Conservation (phyloP, 2,888 invertebrate genomes). For the Coenonympha glycerion region DNA sequence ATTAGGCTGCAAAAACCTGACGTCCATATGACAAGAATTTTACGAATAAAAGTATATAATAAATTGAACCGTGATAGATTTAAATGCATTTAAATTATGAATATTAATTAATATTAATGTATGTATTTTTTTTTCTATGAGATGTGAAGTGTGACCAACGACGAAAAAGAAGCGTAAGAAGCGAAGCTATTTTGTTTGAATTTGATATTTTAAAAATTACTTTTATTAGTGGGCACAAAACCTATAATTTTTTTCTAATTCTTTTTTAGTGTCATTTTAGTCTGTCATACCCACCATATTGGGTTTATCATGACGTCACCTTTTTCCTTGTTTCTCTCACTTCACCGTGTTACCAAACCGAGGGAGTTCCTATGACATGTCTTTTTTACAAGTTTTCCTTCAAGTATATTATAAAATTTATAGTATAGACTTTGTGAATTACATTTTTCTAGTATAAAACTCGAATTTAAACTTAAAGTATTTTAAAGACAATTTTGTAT, state of each 20-base stretch:
- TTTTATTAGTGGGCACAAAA: too few relatives aligned
- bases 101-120: slow-evolving; percentile 34
- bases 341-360: slow-evolving; percentile 21
- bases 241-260: too few relatives aligned
- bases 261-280: too few relatives aligned
- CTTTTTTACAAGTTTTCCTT: slow-evolving; percentile 9
- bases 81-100: slow-evolving; percentile 50
- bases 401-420: background rate
- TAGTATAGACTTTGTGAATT: slow-evolving; percentile 5
- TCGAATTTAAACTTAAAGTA: too few relatives aligned
- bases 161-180: background rate
- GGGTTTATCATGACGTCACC: too few relatives aligned
- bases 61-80: slow-evolving; percentile 38
- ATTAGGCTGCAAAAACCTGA: slow-evolving; percentile 30
- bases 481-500: too few relatives aligned
- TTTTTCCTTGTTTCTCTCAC: background rate
- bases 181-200: background rate
- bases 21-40: slow-evolving; percentile 49
- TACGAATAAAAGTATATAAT: too few relatives aligned
- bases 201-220: background rate
- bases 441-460: too few relatives aligned
- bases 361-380: slow-evolving; percentile 16
- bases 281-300: too few relatives aligned
- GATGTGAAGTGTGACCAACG: slow-evolving; percentile 3
- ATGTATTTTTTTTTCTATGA: slow-evolving; percentile 3